These are phyloP conservation scores for Mesopsocus fuscifrons DNA, from an alignment of 2,888 invertebrate genomes.

Conservation along the genomic window DNA sequence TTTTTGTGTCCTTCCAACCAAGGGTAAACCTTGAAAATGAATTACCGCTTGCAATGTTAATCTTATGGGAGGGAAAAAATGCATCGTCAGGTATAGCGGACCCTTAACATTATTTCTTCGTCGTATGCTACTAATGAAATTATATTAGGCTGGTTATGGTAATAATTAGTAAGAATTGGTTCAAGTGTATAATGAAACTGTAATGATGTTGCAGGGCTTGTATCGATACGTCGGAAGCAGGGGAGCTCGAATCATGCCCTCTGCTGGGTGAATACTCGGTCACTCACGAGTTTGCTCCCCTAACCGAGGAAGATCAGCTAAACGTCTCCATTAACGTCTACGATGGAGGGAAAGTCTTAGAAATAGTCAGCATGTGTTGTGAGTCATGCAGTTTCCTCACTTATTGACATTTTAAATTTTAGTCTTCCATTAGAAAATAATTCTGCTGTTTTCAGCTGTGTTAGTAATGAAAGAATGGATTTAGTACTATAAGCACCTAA, in stretches of 20 bases:
- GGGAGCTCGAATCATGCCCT: conserved; percentile 58
- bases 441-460: not conserved
- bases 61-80: too few relatives aligned
- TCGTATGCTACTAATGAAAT: too few relatives aligned
- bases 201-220: conserved; percentile 55
- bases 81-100: too few relatives aligned
- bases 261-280: conserved; percentile 63
- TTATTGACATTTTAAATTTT: not conserved
- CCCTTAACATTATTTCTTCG: too few relatives aligned
- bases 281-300: conserved; percentile 55
- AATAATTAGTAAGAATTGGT: too few relatives aligned
- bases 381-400: conserved; percentile 26
- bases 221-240: conserved; percentile 64
- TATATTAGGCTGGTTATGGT: too few relatives aligned
- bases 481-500: too few relatives aligned
- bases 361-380: conserved; percentile 91
- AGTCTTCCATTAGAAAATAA: not conserved
- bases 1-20: too few relatives aligned
- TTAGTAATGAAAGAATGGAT: too few relatives aligned
- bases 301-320: conserved; percentile 61
- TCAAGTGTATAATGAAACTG: too few relatives aligned
- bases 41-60: too few relatives aligned
- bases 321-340: conserved; percentile 85
- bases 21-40: too few relatives aligned
- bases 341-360: conserved; percentile 73